Evolutionary conservation across 2,113 vertebrate species (phyloP), one percentile per base, ranked within the genome.

Genomic region (Mustela nigripes): DNA sequence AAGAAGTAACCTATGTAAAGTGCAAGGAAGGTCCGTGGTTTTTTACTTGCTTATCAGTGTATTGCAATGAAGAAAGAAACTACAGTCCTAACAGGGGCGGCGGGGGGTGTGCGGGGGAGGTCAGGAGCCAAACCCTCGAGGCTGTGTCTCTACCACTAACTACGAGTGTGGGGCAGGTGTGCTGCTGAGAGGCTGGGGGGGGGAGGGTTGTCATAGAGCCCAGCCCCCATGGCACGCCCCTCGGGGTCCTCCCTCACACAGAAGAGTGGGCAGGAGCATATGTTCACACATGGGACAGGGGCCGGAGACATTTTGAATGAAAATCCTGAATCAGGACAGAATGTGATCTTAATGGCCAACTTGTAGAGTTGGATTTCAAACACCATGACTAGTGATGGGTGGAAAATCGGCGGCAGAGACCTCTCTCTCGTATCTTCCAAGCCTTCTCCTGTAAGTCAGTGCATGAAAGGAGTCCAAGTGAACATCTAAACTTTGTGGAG

Each of bases 201-300:
- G 33, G 19, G 2, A 4, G 21, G 58, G 21, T 18, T 39, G 56
- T 42, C 65, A 33, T 4, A 24, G 56, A 71, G 21, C 28, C 18
- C 50, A 58, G 2, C 3, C 36, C 11, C 12, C 14, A 4, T 28
- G 3, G 2, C 4, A 7, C 19, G 6, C 11, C 45, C 63, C 53
- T 67, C 16, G 50, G 15, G 2, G 7, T 15, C 74, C 42, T n/a
- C 36, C 33, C 21, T 39, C 82, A 12, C 0, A 7, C 18, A 31
- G 50, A 22, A 18, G 11, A 71, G 42, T n/a, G 42, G 76, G 26
- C 7, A 3, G 1, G 8, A 11, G 78, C 19, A 31, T 11, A 8
- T 28, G 11, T 31, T 83, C 50, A 60, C 12, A 18, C 0, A 0
- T 12, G 7, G 11, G 56, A 53, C 67, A 80, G 26, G 80, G n/a